Conservation (phyloP, 2,888 invertebrate genomes). For the Cheilosia vernalis region DNA sequence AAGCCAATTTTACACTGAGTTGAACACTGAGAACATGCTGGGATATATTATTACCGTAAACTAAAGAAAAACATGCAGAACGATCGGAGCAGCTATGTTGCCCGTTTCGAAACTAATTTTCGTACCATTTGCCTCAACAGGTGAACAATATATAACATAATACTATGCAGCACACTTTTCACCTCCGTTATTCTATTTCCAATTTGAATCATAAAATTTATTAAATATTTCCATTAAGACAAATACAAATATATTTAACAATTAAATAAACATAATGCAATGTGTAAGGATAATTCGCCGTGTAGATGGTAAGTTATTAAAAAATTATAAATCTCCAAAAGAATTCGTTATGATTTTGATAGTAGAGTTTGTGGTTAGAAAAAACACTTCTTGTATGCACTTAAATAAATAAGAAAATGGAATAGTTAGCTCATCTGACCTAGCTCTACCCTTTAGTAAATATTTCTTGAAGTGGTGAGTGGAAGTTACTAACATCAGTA, state of each 20-base stretch:
- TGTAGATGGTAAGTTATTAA: slow-evolving; percentile 65
- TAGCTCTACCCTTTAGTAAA: too few relatives aligned
- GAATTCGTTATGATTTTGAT: slow-evolving; percentile 66
- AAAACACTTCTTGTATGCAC: background rate
- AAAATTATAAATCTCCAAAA: background rate
- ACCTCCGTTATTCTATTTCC: slow-evolving; percentile 58
- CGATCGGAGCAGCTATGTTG: slow-evolving; percentile 14
- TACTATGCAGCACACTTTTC: slow-evolving; percentile 30
- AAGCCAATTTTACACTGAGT: too few relatives aligned
- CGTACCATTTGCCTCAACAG: slow-evolving; percentile 20
- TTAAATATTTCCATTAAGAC: slow-evolving; percentile 41
- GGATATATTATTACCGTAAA: background rate
- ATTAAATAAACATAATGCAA: slow-evolving; percentile 34
- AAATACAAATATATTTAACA: slow-evolving; percentile 6
- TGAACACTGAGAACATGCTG: too few relatives aligned
- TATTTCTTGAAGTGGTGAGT: too few relatives aligned
- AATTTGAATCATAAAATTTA: slow-evolving; percentile 43
- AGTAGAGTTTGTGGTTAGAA: background rate
- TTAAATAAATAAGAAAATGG: too few relatives aligned
- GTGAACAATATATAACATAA: slow-evolving; percentile 48
- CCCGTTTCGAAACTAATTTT: background rate
- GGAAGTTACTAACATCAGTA: background rate
- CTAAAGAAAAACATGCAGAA: slow-evolving; percentile 21
- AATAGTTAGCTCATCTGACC: too few relatives aligned
- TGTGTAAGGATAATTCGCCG: slow-evolving; percentile 48